Conservation (phyloP, 2,113 vertebrate genomes). For the Laticauda laticaudata region DNA sequence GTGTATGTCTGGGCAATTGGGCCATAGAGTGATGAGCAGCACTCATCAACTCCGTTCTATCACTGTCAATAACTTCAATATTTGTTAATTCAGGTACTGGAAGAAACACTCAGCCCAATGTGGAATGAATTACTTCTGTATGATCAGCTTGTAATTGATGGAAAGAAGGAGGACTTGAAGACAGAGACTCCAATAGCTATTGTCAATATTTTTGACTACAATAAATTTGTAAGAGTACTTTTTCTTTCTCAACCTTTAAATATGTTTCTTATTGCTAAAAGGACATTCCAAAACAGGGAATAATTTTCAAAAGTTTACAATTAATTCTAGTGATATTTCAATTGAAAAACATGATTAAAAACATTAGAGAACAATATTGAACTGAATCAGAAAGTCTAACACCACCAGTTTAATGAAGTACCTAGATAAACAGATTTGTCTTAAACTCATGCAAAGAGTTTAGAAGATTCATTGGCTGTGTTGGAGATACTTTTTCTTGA, state of each 20-base stretch:
- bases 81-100: constrained; percentile 71
- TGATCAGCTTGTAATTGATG: constrained; percentile 86
- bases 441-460: neutral
- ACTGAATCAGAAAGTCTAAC: neutral
- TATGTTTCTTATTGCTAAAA: neutral
- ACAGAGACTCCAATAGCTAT: constrained; percentile 83
- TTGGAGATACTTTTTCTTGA: neutral
- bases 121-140: constrained; percentile 89
- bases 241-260: neutral
- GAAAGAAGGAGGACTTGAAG: constrained; percentile 81
- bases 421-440: neutral
- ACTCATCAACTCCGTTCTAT: neutral
- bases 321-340: neutral
- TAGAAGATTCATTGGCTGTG: neutral
- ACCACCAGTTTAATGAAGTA: neutral
- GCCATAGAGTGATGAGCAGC: neutral
- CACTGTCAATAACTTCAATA: neutral
- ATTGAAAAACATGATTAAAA: neutral
- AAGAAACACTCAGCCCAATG: constrained; percentile 86
- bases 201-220: constrained; percentile 84
- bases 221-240: constrained; percentile 73
- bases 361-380: neutral
- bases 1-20: neutral
- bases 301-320: neutral
- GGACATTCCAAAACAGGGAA: neutral